These are phyloP conservation scores for Heteractis magnifica DNA, from an alignment of 92 coral and sea anemone species.

Conservation along the genomic window DNA sequence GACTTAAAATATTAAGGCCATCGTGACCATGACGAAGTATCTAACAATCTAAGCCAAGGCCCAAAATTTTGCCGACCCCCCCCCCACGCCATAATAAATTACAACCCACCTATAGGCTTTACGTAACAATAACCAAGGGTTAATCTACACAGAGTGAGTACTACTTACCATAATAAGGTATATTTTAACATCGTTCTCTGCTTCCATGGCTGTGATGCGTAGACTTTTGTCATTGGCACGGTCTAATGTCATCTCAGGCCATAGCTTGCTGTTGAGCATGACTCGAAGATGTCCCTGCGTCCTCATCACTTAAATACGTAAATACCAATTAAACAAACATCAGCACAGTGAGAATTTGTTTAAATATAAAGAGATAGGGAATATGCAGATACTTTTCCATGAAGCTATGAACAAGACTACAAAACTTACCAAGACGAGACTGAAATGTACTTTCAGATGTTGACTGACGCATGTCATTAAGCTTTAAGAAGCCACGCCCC, in stretches of 20 bases:
- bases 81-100: too few relatives aligned
- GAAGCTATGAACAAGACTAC: too few relatives aligned
- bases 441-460: slow-evolving; percentile 89
- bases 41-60: too few relatives aligned
- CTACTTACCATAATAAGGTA: slow-evolving; percentile 81
- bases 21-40: too few relatives aligned
- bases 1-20: too few relatives aligned
- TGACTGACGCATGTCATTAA: slow-evolving; percentile 93
- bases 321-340: slow-evolving; percentile 7
- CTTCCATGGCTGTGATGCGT: slow-evolving; percentile 86
- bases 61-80: too few relatives aligned
- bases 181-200: slow-evolving; percentile 78
- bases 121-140: too few relatives aligned
- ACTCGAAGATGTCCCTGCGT: slow-evolving; percentile 92
- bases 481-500: slow-evolving; percentile 84
- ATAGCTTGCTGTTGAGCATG: slow-evolving; percentile 88
- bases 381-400: too few relatives aligned
- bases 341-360: not conserved
- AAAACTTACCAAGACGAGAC: slow-evolving; percentile 86
- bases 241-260: slow-evolving; percentile 97
- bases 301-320: slow-evolving; percentile 90
- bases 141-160: too few relatives aligned
- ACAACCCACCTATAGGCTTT: too few relatives aligned
- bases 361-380: too few relatives aligned
- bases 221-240: slow-evolving; percentile 90